Evolutionary conservation across 2,888 invertebrate genomes (phyloP).

Genomic region (Drosophila borealis): DNA sequence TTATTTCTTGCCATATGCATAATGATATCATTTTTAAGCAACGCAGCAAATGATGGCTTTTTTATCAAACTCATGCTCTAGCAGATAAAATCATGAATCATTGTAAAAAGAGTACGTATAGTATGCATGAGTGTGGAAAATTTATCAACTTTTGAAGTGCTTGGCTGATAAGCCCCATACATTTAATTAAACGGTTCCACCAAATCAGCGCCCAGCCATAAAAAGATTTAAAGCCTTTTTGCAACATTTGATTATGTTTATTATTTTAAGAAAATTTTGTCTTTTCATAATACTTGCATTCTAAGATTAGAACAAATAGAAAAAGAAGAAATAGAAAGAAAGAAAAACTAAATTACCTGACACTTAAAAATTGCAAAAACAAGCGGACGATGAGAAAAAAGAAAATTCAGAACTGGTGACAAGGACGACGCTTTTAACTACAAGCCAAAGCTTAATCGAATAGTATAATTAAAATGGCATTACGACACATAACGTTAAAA

Average conservation of each 20-base stretch:
- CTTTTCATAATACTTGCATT: slow-evolving; percentile 70
- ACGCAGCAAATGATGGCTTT: slow-evolving; percentile 9
- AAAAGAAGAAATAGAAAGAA: slow-evolving; percentile 30
- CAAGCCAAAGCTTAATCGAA: slow-evolving; percentile 44
- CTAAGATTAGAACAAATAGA: slow-evolving; percentile 55
- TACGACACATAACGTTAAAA: slow-evolving; percentile 44
- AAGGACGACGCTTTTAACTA: slow-evolving; percentile 47
- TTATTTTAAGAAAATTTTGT: slow-evolving; percentile 56
- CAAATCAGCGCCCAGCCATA: slow-evolving; percentile 39
- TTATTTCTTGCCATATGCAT: not conserved
- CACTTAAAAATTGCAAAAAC: slow-evolving; percentile 27
- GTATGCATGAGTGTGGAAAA: slow-evolving; percentile 2
- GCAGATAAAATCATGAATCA: slow-evolving; percentile 35
- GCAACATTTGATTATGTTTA: slow-evolving; percentile 61
- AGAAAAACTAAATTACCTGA: slow-evolving; percentile 47
- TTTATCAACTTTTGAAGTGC: slow-evolving; percentile 26
- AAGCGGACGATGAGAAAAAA: slow-evolving; percentile 25
- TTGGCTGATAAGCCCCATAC: slow-evolving; percentile 41
- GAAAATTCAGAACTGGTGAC: slow-evolving; percentile 46
- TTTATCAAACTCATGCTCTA: slow-evolving; percentile 34
- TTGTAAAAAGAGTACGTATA: slow-evolving; percentile 1
- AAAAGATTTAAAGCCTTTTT: slow-evolving; percentile 30
- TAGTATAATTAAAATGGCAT: slow-evolving; percentile 59
- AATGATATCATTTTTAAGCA: slow-evolving; percentile 5
- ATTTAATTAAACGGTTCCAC: slow-evolving; percentile 11